A percentile compares a stretch with the other conserved stretches of the same genome.
phyloP scores from a whole-genome alignment of 1,140 invertebrate genomes.

The Anthonomus grandis region DNA sequence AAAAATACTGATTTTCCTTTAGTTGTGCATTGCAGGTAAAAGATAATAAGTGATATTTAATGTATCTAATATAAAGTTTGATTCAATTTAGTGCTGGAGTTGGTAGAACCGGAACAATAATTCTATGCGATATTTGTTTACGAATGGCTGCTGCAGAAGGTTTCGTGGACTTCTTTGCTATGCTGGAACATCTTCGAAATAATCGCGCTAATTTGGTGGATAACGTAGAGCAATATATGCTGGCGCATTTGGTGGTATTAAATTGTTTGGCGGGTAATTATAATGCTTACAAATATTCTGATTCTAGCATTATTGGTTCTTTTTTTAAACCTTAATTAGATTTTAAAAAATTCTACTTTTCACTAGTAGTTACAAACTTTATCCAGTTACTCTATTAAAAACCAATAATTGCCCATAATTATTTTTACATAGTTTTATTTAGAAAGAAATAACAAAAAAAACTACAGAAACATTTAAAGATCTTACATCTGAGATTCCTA shows the following conservation, averaged over 20 bases:
- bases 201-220: conserved; percentile 82
- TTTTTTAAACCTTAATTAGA: too few species aligned
- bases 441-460: too few species aligned
- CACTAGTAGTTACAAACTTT: too few species aligned
- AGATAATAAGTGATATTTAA: too few species aligned
- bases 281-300: not conserved
- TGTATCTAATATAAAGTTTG: too few species aligned
- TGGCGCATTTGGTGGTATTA: conserved; percentile 42
- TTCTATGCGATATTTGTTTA: conserved; percentile 75
- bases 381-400: too few species aligned
- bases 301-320: too few species aligned
- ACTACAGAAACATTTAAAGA: too few species aligned
- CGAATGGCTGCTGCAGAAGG: conserved; percentile 61
- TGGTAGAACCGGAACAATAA: conserved; percentile 79
- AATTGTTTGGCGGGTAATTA: not conserved
- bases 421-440: too few species aligned
- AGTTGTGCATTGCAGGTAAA: conserved; percentile 60
- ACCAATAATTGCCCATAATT: too few species aligned
- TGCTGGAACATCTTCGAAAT: conserved; percentile 74
- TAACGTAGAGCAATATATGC: conserved; percentile 44
- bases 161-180: conserved; percentile 78
- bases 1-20: conserved; percentile 49
- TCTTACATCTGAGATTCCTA: too few species aligned
- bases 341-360: too few species aligned
- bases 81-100: conserved; percentile 76